Evolutionary conservation across 1,140 invertebrate species (phyloP).

Genomic region (Saccostrea cuccullata): DNA sequence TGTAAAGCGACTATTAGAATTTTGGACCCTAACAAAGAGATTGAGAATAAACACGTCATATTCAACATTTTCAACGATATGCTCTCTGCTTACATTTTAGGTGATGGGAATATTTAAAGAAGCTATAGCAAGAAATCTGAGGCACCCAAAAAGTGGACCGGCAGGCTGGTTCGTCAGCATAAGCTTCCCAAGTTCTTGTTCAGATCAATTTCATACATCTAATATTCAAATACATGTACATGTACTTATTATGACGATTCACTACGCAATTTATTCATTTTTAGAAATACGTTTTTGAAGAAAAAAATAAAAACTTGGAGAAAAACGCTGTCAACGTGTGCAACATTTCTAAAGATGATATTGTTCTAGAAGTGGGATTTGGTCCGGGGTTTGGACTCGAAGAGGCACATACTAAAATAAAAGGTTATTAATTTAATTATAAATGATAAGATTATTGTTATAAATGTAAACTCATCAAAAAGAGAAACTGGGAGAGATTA

Average conservation of each 20-base stretch:
- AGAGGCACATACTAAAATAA: constrained; percentile 59
- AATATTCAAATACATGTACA: background rate
- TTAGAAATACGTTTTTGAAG: constrained; percentile 48
- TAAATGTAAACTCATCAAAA: too few species aligned
- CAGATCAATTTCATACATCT: background rate
- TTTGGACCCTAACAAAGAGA: too few species aligned
- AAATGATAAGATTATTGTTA: too few species aligned
- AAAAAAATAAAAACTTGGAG: constrained; percentile 55
- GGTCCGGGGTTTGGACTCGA: constrained; percentile 66
- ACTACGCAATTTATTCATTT: background rate
- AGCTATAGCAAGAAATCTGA: background rate
- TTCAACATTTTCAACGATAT: too few species aligned
- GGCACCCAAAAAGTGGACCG: background rate
- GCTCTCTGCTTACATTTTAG: too few species aligned
- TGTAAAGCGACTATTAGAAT: too few species aligned
- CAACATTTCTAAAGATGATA: constrained; percentile 63
- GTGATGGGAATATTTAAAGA: background rate
- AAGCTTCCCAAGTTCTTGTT: background rate
- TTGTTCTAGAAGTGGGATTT: constrained; percentile 68
- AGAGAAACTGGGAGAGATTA: too few species aligned
- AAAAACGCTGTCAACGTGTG: constrained; percentile 59
- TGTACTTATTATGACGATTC: background rate
- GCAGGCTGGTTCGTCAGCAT: background rate
- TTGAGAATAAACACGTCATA: too few species aligned
- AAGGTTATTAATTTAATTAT: constrained; percentile 53